Evolutionary conservation across 2,888 invertebrate species (phyloP).

Genomic region (Odontocolon sp.): DNA sequence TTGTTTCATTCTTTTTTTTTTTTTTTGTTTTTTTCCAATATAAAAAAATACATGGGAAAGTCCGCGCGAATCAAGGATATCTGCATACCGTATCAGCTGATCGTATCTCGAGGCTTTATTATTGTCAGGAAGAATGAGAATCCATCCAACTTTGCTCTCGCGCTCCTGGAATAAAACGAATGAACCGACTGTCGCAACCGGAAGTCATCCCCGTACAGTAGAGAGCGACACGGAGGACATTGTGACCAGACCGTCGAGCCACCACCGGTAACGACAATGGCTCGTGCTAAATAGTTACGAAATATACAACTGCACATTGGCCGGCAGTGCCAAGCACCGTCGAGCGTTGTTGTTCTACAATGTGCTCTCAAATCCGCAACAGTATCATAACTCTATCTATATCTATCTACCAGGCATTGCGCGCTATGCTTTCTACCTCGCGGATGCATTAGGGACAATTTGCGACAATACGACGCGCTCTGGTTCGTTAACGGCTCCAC

Average conservation of each 20-base stretch:
- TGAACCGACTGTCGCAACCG: constrained; percentile 56
- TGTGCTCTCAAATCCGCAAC: constrained; percentile 29
- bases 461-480: constrained; percentile 76
- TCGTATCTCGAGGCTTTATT: constrained; percentile 28
- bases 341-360: constrained; percentile 45
- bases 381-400: not conserved
- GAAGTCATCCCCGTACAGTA: constrained; percentile 56
- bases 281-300: constrained; percentile 62
- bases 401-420: constrained; percentile 7
- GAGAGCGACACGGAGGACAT: constrained; percentile 39
- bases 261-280: constrained; percentile 62
- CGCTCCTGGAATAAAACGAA: constrained; percentile 36
- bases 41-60: constrained; percentile 50
- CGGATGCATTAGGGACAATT: constrained; percentile 73
- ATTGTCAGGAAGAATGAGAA: not conserved
- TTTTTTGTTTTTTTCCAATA: not conserved
- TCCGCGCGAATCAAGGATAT: constrained; percentile 35
- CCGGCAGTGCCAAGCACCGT: constrained; percentile 65
- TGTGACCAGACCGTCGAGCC: constrained; percentile 47
- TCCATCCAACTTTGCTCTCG: no score
- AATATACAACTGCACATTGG: constrained; percentile 52
- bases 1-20: not conserved
- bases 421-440: constrained; percentile 76
- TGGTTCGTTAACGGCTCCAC: constrained; percentile 71
- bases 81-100: constrained; percentile 16